Evolutionary conservation across 2,888 invertebrate species (phyloP), one percentile per base, ranked within the genome.

Genomic region (Dryomyza anilis): DNA sequence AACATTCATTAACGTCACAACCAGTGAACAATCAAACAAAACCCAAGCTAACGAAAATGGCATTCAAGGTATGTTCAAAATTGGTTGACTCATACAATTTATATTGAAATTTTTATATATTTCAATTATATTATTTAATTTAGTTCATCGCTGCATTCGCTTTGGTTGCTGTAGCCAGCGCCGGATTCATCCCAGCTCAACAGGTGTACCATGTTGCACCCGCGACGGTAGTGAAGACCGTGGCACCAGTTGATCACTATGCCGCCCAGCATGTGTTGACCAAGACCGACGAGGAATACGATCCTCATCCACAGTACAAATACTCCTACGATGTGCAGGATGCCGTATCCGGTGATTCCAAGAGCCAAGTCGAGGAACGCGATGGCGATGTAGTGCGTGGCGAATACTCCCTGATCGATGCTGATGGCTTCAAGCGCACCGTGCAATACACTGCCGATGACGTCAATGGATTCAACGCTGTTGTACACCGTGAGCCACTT

Each of bases 251-350:
- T 48, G 69, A 74, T 33, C 59, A 60, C 59, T 64, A 58, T 30
- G 60, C 55, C 33, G 68, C 69, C 43, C 69, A 71, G 0, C 67
- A 66, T 7, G 52, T 67, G 23, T 65, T 78, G 63, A 66, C 78
- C 67, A 79, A 78, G 69, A 69, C 72, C 39, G 72, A 72, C 16
- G 75, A 79, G 21, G 78, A 81, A 68, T 80, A 78, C 70, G 82
- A 82, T 65, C 74, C 78, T 61, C 77, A 80, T 69, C 80, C 80
- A 50, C 78, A 79, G 68, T 81, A 81, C 70, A 75, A 74, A 63
- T 82, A 73, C 69, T 76, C 71, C n/a, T 82, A 82, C 66, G 77
- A 78, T 68, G 77, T 82, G 1, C 76, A 80, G 64, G 82, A 81
- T 61, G 46, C 73, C n/a, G 45, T 76, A 16, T 78, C 82, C 21